These are phyloP conservation scores for Laspeyria flexula DNA, from an alignment of 2,888 invertebrate genomes.

Conservation along the genomic window DNA sequence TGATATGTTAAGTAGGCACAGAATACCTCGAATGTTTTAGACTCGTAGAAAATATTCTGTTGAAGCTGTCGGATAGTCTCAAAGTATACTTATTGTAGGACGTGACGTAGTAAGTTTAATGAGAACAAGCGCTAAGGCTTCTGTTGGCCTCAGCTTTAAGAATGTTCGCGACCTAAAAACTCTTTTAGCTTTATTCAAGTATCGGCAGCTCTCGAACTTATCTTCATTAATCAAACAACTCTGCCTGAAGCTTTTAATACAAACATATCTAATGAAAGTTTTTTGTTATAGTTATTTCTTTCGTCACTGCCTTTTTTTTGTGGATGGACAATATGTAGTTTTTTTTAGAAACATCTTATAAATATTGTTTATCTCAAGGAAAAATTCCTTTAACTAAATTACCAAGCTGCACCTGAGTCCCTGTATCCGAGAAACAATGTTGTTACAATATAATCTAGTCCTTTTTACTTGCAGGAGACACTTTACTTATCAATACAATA, in stretches of 20 bases:
- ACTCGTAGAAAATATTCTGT: conserved; percentile 4
- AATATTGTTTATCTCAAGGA: too few species aligned
- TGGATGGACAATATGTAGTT: too few species aligned
- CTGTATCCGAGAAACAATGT: too few species aligned
- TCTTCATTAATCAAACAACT: conserved; percentile 74
- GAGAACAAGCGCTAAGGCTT: conserved; percentile 55
- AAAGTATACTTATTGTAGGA: conserved; percentile 47
- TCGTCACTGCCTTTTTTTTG: conserved; percentile 4
- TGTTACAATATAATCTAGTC: too few species aligned
- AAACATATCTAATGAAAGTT: conserved; percentile 41
- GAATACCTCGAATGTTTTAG: neutral
- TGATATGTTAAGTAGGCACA: neutral
- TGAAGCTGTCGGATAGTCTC: conserved; percentile 28
- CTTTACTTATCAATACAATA: too few species aligned
- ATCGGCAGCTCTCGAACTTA: conserved; percentile 70
- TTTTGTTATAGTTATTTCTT: conserved; percentile 11
- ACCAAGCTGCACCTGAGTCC: too few species aligned
- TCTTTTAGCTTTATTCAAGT: conserved; percentile 65
- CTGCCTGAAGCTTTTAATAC: conserved; percentile 48
- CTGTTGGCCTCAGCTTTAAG: conserved; percentile 56
- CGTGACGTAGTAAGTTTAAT: conserved; percentile 63
- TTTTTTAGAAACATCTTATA: too few species aligned
- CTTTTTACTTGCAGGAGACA: too few species aligned
- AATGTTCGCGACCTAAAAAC: conserved; percentile 75
- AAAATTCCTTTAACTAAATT: too few species aligned